Percentiles rank a stretch among this genome's conserved stretches.
phyloP scores from a whole-genome alignment of 1,140 invertebrate genomes.

The Zaprionus nigranus region DNA sequence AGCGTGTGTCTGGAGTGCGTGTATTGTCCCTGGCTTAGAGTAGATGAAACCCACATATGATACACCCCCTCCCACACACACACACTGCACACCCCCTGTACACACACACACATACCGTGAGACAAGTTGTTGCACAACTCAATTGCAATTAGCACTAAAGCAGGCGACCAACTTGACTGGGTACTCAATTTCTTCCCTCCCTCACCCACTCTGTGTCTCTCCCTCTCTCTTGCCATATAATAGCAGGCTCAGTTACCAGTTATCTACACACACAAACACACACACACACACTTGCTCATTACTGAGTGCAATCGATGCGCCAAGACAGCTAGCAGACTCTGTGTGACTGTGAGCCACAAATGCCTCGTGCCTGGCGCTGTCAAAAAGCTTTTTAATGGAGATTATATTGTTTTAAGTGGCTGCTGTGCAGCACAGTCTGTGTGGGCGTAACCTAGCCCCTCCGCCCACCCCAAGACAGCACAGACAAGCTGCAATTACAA shows the following conservation, averaged over 20 bases:
- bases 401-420: slow-evolving; percentile 83
- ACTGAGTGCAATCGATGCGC: slow-evolving; percentile 43
- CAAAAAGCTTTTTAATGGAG: slow-evolving; percentile 83
- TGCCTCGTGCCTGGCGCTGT: slow-evolving; percentile 46
- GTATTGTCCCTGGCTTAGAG: background rate
- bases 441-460: background rate
- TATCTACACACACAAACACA: slow-evolving; percentile 1
- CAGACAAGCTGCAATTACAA: slow-evolving; percentile 79
- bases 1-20: slow-evolving; percentile 30
- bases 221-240: slow-evolving; percentile 3
- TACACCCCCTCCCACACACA: slow-evolving; percentile 6
- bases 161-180: slow-evolving; percentile 22
- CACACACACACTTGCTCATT: slow-evolving; percentile 33
- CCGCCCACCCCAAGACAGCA: background rate
- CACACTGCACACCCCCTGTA: background rate
- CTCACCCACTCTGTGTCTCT: background rate
- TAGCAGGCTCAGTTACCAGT: slow-evolving; percentile 38
- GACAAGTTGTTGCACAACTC: slow-evolving; percentile 38
- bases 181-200: slow-evolving; percentile 24
- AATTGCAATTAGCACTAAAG: slow-evolving; percentile 57
- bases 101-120: slow-evolving; percentile 1
- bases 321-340: slow-evolving; percentile 33
- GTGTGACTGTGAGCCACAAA: slow-evolving; percentile 12
- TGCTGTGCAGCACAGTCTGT: slow-evolving; percentile 27
- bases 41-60: slow-evolving; percentile 2